phyloP scores from a whole-genome alignment of 2,113 vertebrate species.

The Gallinago jamesoni region DNA sequence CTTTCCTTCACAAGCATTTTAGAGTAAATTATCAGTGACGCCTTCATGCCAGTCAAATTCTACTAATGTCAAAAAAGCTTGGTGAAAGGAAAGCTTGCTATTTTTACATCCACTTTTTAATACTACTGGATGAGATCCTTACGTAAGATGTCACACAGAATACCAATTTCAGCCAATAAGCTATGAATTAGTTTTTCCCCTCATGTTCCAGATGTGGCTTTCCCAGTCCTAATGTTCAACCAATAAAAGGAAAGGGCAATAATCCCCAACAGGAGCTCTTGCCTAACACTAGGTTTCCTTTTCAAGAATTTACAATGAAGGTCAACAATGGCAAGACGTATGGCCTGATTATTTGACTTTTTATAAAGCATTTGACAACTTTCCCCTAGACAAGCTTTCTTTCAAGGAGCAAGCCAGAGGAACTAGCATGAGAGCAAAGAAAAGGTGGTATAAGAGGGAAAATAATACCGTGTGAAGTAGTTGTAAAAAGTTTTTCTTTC shows the following conservation, averaged over 20 bases:
- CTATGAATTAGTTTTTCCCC: rapidly evolving
- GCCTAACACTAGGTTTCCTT: neutral
- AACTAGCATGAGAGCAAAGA: neutral
- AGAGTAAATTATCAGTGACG: neutral
- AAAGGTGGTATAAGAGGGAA: neutral
- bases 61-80: neutral
- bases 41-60: neutral
- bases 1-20: neutral
- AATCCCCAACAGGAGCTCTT: neutral
- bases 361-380: neutral
- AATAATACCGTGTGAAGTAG: neutral
- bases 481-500: neutral
- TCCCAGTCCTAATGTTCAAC: neutral
- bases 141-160: neutral
- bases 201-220: neutral
- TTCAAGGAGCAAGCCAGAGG: neutral
- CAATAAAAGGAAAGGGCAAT: neutral
- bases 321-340: neutral
- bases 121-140: neutral
- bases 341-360: neutral
- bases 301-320: neutral
- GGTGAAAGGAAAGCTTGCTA: neutral
- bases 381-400: neutral
- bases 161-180: neutral
- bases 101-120: neutral